These are phyloP conservation scores for Neria commutata DNA, from an alignment of 2,888 invertebrate genomes.

Conservation along the genomic window DNA sequence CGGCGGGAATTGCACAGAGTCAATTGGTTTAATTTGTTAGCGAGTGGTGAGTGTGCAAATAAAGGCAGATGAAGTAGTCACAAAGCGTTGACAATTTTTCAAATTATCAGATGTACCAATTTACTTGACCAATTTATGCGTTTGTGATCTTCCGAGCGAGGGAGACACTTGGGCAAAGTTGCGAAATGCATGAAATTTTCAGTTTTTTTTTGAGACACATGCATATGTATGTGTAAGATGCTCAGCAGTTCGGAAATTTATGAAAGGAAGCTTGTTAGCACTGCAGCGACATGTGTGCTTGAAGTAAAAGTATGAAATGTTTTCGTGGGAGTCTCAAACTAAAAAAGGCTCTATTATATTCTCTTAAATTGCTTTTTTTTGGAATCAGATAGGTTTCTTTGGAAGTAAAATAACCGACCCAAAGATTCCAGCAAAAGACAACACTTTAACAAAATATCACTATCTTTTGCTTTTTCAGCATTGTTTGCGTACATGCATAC, in stretches of 20 bases:
- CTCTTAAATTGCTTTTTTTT: no score
- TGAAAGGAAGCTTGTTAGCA: constrained; percentile 9
- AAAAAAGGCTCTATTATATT: background rate
- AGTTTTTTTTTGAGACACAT: background rate
- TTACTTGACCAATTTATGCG: constrained; percentile 5
- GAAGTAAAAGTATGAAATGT: background rate
- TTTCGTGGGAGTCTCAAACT: constrained; percentile 4
- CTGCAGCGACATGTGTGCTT: background rate
- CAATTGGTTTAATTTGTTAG: constrained; percentile 21
- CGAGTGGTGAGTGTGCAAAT: background rate
- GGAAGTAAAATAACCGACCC: background rate
- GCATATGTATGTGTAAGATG: no score
- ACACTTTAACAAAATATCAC: background rate
- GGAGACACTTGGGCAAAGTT: background rate
- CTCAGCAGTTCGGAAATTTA: constrained; percentile 4
- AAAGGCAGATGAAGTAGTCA: background rate
- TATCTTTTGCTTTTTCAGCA: background rate
- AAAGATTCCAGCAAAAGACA: constrained; percentile 8
- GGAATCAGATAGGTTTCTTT: background rate
- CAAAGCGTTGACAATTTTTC: constrained; percentile 26
- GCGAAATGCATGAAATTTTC: background rate
- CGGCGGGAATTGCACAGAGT: background rate
- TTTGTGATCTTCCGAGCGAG: background rate
- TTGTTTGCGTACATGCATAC: constrained; percentile 22
- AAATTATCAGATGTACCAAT: constrained; percentile 35